Conservation (phyloP, 2,888 invertebrate species). For the Coleophora deauratella region DNA sequence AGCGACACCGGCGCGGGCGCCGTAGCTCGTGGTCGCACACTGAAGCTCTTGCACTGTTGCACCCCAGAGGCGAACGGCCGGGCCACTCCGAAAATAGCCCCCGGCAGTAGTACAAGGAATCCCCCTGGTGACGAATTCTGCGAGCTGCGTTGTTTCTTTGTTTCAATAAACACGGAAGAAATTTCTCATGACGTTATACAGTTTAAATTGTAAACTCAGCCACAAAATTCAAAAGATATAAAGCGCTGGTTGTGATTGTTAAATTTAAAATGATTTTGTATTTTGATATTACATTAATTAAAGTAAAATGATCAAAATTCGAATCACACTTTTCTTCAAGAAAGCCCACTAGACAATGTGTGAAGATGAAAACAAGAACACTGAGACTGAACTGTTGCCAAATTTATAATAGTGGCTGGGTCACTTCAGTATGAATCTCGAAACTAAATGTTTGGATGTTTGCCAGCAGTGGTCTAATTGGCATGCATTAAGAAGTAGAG, state of each 20-base stretch:
- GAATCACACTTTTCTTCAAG: conserved; percentile 23
- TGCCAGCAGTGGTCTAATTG: conserved; percentile 34
- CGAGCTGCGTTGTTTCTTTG: conserved; percentile 41
- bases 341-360: conserved; percentile 30
- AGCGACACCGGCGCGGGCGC: conserved; percentile 40
- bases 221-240: not conserved
- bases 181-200: too few species aligned
- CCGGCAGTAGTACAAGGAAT: conserved; percentile 61
- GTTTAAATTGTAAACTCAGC: not conserved
- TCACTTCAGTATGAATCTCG: conserved; percentile 25
- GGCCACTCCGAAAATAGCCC: conserved; percentile 63
- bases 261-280: too few species aligned
- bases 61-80: conserved; percentile 60
- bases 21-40: conserved; percentile 47
- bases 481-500: not conserved
- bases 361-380: conserved; percentile 60
- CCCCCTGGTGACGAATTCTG: conserved; percentile 59
- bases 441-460: conserved; percentile 47
- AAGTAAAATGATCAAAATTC: conserved; percentile 2
- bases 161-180: conserved; percentile 19
- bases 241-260: too few species aligned
- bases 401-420: conserved; percentile 37
- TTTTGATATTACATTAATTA: too few species aligned
- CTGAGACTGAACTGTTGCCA: conserved; percentile 47
- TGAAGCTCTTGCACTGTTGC: conserved; percentile 46